Evolutionary conservation across 2,888 invertebrate genomes (phyloP), one percentile per base, ranked within the genome.

Genomic region (Gerris lacustris): DNA sequence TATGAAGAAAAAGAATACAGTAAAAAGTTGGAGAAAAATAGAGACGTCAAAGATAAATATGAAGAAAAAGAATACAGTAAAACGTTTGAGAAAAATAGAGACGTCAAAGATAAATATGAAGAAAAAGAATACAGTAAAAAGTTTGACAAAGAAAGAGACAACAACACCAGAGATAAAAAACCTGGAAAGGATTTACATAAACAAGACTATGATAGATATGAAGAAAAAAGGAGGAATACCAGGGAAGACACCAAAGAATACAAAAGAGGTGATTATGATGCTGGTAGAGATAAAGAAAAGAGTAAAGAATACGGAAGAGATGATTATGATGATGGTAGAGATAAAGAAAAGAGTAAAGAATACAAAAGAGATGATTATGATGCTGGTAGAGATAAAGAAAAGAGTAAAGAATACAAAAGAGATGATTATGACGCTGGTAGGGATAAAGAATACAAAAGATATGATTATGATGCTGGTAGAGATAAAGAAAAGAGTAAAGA

Each of bases 171-270:
- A 55, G 15, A 55, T 55, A 15, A 55, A 55, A 15, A 55, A 11
- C 9, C 31, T 31, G 31, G 31, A 31, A 31, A 31, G 15, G 15
- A 55, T 9, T 11, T 11, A 55, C 9, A 55, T 55, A 55, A 55
- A 11, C 55, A 15, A 55, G 15, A 15, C 11, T 9, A 4, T 5
- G 55, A 55, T 55, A 15, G 15, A 11, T 15, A 15, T 15, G 9
- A 55, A 11, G 55, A 15, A 11, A 55, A 55, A 55, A 55, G 5
- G 15, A 55, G 15, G 69, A 76, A 75, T 63, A 76, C 76, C 67
- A 72, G 69, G 63, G 72, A 73, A 67, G 5, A 62, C 15, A n/a
- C 15, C 4, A 31, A 66, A 9, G 43, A 66, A 66, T 15, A 5
- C 15, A 66, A 66, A 55, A 55, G 15, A 55, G 11, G 5, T 31